phyloP scores from a whole-genome alignment of 2,797 vertebrate genomes.

The Gouania willdenowi region DNA sequence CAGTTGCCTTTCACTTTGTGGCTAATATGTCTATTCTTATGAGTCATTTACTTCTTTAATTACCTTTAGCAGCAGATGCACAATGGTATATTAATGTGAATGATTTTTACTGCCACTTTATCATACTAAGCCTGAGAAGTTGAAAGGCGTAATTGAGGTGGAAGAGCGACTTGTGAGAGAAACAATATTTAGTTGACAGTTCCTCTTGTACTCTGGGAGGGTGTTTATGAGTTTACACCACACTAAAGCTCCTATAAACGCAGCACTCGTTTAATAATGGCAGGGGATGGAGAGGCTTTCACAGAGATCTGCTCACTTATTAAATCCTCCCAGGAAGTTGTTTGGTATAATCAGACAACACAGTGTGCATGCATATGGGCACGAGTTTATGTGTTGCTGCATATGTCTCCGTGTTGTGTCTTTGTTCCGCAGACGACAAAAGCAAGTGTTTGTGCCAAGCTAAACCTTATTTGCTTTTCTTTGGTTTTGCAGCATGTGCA shows the following conservation, averaged over 20 bases:
- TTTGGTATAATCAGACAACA: constrained; percentile 44
- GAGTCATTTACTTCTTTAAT: constrained; percentile 99
- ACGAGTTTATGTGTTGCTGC: constrained; percentile 13
- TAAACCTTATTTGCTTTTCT: constrained; percentile 33
- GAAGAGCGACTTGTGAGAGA: constrained; percentile 94
- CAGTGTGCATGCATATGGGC: constrained; percentile 3
- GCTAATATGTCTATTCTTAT: constrained; percentile 99
- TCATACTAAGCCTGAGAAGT: constrained; percentile 95
- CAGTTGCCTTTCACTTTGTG: constrained; percentile 95
- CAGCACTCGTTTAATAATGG: constrained; percentile 91
- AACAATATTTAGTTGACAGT: constrained; percentile 99
- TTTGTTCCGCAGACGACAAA: constrained; percentile 21
- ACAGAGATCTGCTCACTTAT: constrained; percentile 81
- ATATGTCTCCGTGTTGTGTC: constrained; percentile 24
- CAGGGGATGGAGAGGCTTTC: constrained; percentile 78
- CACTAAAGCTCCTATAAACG: constrained; percentile 96
- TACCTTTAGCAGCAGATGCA: constrained; percentile 99
- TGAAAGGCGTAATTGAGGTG: constrained; percentile 99
- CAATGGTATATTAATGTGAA: constrained; percentile 99
- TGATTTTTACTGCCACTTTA: constrained; percentile 99
- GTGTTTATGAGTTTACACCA: constrained; percentile 98
- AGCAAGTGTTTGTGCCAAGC: constrained; percentile 49
- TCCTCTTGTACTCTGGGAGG: constrained; percentile 92
- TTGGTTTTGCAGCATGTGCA: constrained; percentile 64
- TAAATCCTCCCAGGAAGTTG: constrained; percentile 72